Base-by-base conservation (phyloP, 2,888 invertebrate species). In the Pteria penguin region DNA sequence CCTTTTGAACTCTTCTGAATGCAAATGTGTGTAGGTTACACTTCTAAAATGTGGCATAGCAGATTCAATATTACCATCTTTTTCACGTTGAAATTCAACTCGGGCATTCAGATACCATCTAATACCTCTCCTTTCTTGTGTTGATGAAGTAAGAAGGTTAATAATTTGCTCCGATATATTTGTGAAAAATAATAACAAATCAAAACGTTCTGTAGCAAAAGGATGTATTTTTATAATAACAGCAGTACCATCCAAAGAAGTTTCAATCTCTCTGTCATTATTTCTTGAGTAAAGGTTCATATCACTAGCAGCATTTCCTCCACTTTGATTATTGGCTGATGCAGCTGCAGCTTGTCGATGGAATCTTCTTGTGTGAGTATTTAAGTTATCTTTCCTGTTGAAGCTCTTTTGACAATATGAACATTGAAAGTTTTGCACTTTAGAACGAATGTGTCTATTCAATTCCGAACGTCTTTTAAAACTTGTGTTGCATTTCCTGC, bases 11-110 rank as follows among this genome's bases (percentile, higher is more conserved):
- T 70, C 61, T 22, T 61, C 61, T 45, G 57, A 31, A 45, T 22
- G 45, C 52, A 70, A 57, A 27, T 22, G 33, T 26, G 70, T 26
- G 33, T 66, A 66, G 29, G 66, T 66, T 45, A 27, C 14, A n/a
- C 72, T 72, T n/a, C 72, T n/a, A 36, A 72, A 72, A 58, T 66
- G 55, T 11, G 72, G 65, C 8, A 33, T 58, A 22, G 57, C 55
- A 14, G 66, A 57, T 72, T 72, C 63, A 61, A 11, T 24, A 14
- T 24, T 24, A 29, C 57, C 66, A 32, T 58, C 72, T 29, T 57
- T 55, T 27, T 63, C 72, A 32, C 63, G 62, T 24, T 14, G 26
- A 24, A 66, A 52, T 52, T 66, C 60, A 14, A 70, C 29, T 36
- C 45, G 27, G 32, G 33, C 27, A 18, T 61, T 22, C 4, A 70